Evolutionary conservation across 2,113 vertebrate genomes (phyloP), one percentile per base, ranked within the genome.

Genomic region (Macaca fascicularis): DNA sequence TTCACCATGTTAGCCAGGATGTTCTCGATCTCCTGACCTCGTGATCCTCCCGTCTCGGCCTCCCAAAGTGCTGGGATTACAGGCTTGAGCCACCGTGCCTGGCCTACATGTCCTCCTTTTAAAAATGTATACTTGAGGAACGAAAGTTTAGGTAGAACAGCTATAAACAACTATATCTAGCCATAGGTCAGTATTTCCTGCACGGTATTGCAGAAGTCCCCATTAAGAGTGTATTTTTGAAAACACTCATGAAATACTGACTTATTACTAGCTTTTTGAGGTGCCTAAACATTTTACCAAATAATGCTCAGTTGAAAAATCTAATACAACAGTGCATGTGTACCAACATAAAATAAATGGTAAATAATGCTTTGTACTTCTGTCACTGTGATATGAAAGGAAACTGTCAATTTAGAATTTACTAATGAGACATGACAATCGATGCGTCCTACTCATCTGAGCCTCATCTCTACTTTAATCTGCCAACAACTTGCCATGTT

Each of bases 361-460:
- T 38, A 35, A 83, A 38, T 67, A 95, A 45, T 70, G 45, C 7
- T 25, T 43, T 81, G 27, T 6, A 32, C 4, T 75, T 93, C 69
- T 16, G n/a, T 13, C 48, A 14, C 38, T 89, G 14, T 45, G 75
- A 27, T 32, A 75, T 2, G 30, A 91, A 93, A 93, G 35, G 55
- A 74, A 93, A 93, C 6, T 61, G 69, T 45, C 94, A 92, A 72
- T 72, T 92, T 83, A 59, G 23, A 90, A 52, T 48, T 84, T 52
- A 70, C 89, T 86, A 84, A 95, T 23, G 7, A 97, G 90, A 92
- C 67, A 69, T 78, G 78, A 93, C 64, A 92, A 75, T 80, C 85
- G 74, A 12, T 30, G 14, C 32, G 40, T 64, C 32, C n/a, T 86
- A 25, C 59, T 95, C 89, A 83, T 93, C 22, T 69, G 91, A 89